phyloP scores from a whole-genome alignment of 2,113 vertebrate genomes.

The Oxygymnocypris stewartii region DNA sequence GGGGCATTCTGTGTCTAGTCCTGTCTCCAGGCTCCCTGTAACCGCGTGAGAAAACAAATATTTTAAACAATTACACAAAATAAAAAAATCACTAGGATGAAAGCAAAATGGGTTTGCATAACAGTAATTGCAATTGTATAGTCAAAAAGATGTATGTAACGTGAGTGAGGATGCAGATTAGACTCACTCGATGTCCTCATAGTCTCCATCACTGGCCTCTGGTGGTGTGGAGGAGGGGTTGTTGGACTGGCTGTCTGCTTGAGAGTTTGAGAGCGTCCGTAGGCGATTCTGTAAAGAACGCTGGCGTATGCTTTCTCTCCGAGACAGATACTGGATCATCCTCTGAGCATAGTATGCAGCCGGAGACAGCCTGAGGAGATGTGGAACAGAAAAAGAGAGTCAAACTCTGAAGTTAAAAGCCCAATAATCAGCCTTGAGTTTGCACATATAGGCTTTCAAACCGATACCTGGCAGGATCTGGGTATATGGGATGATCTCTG shows the following conservation, averaged over 20 bases:
- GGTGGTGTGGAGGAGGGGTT: constrained; percentile 80
- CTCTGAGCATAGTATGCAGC: constrained; percentile 98
- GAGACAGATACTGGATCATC: constrained; percentile 98
- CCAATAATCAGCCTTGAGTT: neutral
- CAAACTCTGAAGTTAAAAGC: neutral
- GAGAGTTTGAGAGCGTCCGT: constrained; percentile 77
- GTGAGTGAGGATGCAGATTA: neutral
- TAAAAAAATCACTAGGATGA: neutral
- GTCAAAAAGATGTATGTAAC: neutral
- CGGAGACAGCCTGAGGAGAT: constrained; percentile 83
- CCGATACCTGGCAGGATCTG: constrained; percentile 90
- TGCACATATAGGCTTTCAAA: neutral
- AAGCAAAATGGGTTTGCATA: neutral
- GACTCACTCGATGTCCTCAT: constrained; percentile 97
- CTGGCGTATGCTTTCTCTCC: constrained; percentile 96
- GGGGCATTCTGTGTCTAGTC: constrained; percentile 90
- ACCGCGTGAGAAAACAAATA: neutral
- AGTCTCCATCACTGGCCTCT: constrained; percentile 92
- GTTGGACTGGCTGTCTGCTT: constrained; percentile 81
- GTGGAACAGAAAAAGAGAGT: constrained; percentile 33
- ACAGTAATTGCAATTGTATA: neutral
- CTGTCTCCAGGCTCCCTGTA: constrained; percentile 90
- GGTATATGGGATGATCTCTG: constrained; percentile 97
- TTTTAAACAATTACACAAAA: neutral
- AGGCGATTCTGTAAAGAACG: constrained; percentile 96